Evolutionary conservation across 1,140 invertebrate species (phyloP).

Genomic region (Eurosta solidaginis): DNA sequence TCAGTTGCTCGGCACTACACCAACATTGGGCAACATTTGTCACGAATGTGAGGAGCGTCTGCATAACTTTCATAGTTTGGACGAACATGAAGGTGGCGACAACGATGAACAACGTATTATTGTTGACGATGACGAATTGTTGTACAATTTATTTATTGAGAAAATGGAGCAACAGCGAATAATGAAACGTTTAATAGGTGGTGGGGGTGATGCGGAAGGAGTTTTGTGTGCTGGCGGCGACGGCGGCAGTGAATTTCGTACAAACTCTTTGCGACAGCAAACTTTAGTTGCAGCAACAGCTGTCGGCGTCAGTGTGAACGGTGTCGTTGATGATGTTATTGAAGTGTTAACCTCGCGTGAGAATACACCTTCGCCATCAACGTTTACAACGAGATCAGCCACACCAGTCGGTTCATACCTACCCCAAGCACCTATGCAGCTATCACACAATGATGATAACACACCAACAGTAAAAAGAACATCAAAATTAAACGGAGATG

Average conservation of each 20-base stretch:
- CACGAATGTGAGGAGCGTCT: conserved; percentile 32
- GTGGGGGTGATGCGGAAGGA: not conserved
- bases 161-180: conserved; percentile 23
- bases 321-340: conserved; percentile 31
- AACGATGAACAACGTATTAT: conserved; percentile 21
- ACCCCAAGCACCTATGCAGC: too few relatives aligned
- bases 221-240: not conserved
- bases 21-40: conserved; percentile 35
- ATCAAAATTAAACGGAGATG: not conserved
- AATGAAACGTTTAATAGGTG: not conserved
- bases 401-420: too few relatives aligned
- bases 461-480: not conserved
- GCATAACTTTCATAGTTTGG: conserved; percentile 31
- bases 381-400: too few relatives aligned
- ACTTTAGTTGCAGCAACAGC: conserved; percentile 19
- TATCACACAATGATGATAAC: not conserved
- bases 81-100: conserved; percentile 11
- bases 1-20: conserved; percentile 29
- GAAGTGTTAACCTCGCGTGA: conserved; percentile 33
- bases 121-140: conserved; percentile 34
- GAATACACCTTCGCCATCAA: conserved; percentile 27
- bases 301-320: conserved; percentile 17
- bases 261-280: not conserved
- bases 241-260: conserved; percentile 6
- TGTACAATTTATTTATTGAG: conserved; percentile 33